phyloP scores from a whole-genome alignment of 2,797 vertebrate genomes.

The Hyperoplus lanceolatus region DNA sequence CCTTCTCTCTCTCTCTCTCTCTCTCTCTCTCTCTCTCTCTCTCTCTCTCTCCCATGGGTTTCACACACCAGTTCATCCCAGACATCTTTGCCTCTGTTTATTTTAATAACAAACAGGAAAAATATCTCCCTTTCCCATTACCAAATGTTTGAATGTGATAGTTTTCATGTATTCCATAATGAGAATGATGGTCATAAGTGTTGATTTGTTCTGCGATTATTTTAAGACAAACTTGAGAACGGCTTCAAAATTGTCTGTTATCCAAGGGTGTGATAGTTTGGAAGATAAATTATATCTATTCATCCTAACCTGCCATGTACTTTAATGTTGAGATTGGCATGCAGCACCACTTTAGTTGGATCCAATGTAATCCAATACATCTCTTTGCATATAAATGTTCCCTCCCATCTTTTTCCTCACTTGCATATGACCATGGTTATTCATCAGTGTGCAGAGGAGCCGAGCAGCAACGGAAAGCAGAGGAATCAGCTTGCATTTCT shows the following conservation, averaged over 20 bases:
- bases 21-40: slow-evolving; percentile 32
- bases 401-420: slow-evolving; percentile 33
- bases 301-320: slow-evolving; percentile 34
- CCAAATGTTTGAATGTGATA: slow-evolving; percentile 67
- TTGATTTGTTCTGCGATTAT: slow-evolving; percentile 56
- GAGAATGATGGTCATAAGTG: slow-evolving; percentile 59
- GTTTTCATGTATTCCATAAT: slow-evolving; percentile 54
- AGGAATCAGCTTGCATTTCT: slow-evolving; percentile 77
- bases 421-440: slow-evolving; percentile 50
- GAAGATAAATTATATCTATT: slow-evolving; percentile 55
- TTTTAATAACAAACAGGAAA: slow-evolving; percentile 80
- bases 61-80: slow-evolving; percentile 82
- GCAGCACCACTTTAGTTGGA: slow-evolving; percentile 39
- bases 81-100: slow-evolving; percentile 78
- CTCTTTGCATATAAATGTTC: slow-evolving; percentile 43
- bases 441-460: slow-evolving; percentile 48
- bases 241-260: slow-evolving; percentile 40
- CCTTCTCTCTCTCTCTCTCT: slow-evolving; percentile 72
- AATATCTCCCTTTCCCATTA: slow-evolving; percentile 72
- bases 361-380: slow-evolving; percentile 66
- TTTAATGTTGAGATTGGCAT: slow-evolving; percentile 60
- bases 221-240: slow-evolving; percentile 49
- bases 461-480: slow-evolving; percentile 40
- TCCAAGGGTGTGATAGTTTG: slow-evolving; percentile 50
- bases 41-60: slow-evolving; percentile 61